Evolutionary conservation across 2,888 invertebrate genomes (phyloP), one percentile per base, ranked within the genome.

Genomic region (Pterostichus madidus): DNA sequence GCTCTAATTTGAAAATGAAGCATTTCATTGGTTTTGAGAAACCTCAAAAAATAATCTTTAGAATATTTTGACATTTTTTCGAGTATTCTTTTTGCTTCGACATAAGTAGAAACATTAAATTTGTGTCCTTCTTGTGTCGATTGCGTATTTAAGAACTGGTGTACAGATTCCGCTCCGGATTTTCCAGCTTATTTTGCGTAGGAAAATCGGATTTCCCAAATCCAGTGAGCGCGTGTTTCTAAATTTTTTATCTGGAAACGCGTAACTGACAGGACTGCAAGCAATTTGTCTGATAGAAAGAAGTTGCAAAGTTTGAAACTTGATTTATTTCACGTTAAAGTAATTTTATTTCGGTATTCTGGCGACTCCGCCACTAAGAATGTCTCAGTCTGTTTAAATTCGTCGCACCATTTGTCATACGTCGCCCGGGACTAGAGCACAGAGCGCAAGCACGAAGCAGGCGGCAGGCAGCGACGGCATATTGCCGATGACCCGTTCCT

Each of bases 311-410:
- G 17, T 75, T 75, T 81, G 15, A 81, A 75, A 81, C 59, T 75
- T 81, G 81, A 81, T 81, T 81, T 81, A 81, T 81, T 59, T 81
- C 44, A 75, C 73, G 81, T 75, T 75, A 75, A 75, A 81, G 75
- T 81, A 81, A 81, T 81, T 75, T 73, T 75, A 81, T 81, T 81
- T 75, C 59, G 31, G 59, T 75, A 59, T 75, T 80, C 80, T 75
- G 75, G 15, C 31, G 49, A 53, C 52, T 15, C 73, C 46, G 49
- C 13, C 17, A 15, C 56, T 80, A 53, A 75, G 52, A 31, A 75
- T 75, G 73, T 53, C 35, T 68, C 56, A 68, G 53, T 80, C 80
- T 53, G 73, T 80, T 80, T 80, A 80, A 80, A 80, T 80, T 80
- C 80, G 52, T 10, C 71, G 53, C 73, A 35, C 68, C 80, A 80